Conservation (phyloP, 92 coral and sea anemone species). For the Epizoanthus ramosus region DNA sequence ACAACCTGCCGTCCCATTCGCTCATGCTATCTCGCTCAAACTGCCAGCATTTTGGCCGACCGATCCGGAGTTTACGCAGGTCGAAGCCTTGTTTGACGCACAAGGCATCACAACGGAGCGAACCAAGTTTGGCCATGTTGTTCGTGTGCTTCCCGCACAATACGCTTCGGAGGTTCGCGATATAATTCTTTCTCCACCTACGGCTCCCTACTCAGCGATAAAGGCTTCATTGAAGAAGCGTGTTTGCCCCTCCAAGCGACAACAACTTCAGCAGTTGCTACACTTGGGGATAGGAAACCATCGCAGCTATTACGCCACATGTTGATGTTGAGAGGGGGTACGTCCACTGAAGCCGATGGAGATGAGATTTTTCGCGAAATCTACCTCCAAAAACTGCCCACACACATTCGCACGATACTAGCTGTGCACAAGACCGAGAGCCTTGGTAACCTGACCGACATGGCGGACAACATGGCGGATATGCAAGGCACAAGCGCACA, state of each 20-base stretch:
- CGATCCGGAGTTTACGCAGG: too few relatives aligned
- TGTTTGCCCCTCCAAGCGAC: constrained; percentile 43
- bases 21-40: too few relatives aligned
- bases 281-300: constrained; percentile 51
- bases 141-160: too few relatives aligned
- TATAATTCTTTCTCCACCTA: too few relatives aligned
- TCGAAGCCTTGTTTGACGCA: too few relatives aligned
- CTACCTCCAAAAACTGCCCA: constrained; percentile 50
- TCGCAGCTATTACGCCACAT: constrained; percentile 50
- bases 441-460: constrained; percentile 56
- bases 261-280: constrained; percentile 54
- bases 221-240: constrained; percentile 1
- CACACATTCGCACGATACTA: constrained; percentile 53
- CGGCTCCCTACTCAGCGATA: too few relatives aligned
- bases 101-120: too few relatives aligned
- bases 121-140: too few relatives aligned
- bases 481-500: constrained; percentile 52
- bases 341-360: constrained; percentile 14
- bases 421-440: constrained; percentile 48
- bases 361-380: background rate
- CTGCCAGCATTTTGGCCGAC: too few relatives aligned
- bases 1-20: too few relatives aligned
- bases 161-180: too few relatives aligned
- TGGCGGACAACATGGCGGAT: constrained; percentile 62
- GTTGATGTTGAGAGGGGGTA: constrained; percentile 22